A percentile compares a stretch with the other conserved stretches of the same genome.
Conservation (phyloP, 2,797 vertebrate genomes). For the Sciaenops ocellatus region DNA sequence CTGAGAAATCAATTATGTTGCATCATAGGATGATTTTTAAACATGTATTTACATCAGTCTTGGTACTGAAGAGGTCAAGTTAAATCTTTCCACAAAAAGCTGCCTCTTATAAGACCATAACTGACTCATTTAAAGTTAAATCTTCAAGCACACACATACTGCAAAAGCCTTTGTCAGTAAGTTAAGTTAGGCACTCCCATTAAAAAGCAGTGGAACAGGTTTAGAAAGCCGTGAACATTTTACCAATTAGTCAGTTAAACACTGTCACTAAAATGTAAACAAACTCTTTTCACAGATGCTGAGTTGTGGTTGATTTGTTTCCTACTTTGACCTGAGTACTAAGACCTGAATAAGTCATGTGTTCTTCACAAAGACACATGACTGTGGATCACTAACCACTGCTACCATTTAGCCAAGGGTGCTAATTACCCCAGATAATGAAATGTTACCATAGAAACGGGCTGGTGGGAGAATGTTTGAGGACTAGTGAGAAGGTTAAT, state of each 20-base stretch:
- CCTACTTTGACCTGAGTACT: background rate
- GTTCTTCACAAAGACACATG: background rate
- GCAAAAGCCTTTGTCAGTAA: background rate
- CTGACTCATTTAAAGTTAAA: background rate
- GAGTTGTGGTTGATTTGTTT: background rate
- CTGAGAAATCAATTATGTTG: slow-evolving; percentile 19
- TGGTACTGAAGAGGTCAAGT: background rate
- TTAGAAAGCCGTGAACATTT: background rate
- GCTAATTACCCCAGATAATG: slow-evolving; percentile 14
- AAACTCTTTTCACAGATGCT: background rate
- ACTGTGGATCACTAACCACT: background rate
- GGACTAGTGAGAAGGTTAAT: slow-evolving; percentile 18
- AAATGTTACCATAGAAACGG: slow-evolving; percentile 45
- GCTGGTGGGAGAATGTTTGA: slow-evolving; percentile 28
- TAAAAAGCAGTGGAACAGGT: background rate
- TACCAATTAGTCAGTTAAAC: too few species aligned
- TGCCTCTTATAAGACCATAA: background rate
- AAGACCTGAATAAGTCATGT: background rate
- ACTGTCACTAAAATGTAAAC: background rate
- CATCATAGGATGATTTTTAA: slow-evolving; percentile 1
- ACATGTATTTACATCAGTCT: slow-evolving; percentile 2
- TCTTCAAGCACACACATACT: background rate
- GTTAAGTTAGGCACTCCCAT: background rate
- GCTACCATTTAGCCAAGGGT: background rate
- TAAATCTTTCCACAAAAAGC: background rate